Base-by-base conservation (phyloP, 2,888 invertebrate genomes). In the Pecten maximus region DNA sequence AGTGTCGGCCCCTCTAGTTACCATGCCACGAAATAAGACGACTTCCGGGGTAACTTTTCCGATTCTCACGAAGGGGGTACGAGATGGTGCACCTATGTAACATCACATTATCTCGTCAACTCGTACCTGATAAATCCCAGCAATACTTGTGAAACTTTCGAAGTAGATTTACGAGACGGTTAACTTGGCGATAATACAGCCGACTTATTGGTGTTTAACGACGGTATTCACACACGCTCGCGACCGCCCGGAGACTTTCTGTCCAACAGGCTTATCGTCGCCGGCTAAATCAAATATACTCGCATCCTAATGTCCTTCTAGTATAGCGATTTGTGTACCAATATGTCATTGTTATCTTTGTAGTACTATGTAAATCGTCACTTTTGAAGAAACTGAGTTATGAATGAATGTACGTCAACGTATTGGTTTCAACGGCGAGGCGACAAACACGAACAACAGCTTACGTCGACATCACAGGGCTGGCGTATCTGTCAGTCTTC, bases 301-400 rank as follows among this genome's bases (percentile, higher is more conserved):
- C 10, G 74, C 74, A 74, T 74, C 74, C 35, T 35, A 74, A 35
- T 74, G 74, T 74, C 74, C 74, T 74, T 35, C 74, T 35, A 15
- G 35, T 74, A 74, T 28, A 35, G 10, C 28, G 28, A 74, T 35
- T 74, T 35, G 74, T 74, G 74, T 74, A 74, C 35, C 74, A 35
- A 35, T 35, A 10, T 74, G 74, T 35, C 74, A 35, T 74, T 35
- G 74, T 74, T 74, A 74, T 74, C 74, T 74, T 74, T 74, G 74
- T 74, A 15, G 74, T 74, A 74, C 35, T 74, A 74, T 74, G 74
- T 74, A 74, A 74, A 74, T 74, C 74, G 74, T 74, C 35, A 74
- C 35, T 35, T 74, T 74, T 28, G 16, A 74, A 23, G 74, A 15
- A 35, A 74, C 74, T 28, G 15, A 35, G 28, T 74, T 74, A 74